phyloP scores from a whole-genome alignment of 2,797 vertebrate species.

The Huso huso region DNA sequence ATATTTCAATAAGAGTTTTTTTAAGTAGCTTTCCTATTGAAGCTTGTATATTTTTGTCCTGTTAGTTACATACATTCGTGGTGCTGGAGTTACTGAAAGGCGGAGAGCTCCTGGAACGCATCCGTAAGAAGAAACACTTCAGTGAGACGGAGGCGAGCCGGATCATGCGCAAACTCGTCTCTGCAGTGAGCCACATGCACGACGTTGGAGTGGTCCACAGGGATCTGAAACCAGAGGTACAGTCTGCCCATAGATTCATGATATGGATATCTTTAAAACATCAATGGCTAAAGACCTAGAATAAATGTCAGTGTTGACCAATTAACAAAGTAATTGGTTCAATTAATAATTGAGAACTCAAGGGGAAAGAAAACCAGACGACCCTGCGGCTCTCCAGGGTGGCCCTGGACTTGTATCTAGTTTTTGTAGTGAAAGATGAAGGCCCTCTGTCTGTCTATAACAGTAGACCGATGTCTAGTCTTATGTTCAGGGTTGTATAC shows the following conservation, averaged over 20 bases:
- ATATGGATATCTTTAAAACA: background rate
- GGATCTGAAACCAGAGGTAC: conserved; percentile 95
- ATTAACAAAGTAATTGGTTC: no score
- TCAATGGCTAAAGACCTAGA: background rate
- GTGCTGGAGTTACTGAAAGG: conserved; percentile 91
- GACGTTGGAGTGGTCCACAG: conserved; percentile 94
- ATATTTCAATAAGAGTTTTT: no score
- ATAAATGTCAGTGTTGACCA: background rate
- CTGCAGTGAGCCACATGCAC: conserved; percentile 97
- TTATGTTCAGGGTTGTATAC: no score
- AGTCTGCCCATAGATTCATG: background rate
- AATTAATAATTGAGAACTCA: no score
- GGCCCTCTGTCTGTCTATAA: no score
- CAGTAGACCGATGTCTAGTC: no score
- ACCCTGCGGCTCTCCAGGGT: no score
- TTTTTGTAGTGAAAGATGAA: no score
- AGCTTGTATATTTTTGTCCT: conserved; percentile 11
- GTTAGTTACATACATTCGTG: conserved; percentile 88
- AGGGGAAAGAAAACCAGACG: no score
- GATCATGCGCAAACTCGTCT: conserved; percentile 92
- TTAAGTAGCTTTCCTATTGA: no score
- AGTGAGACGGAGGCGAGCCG: conserved; percentile 93
- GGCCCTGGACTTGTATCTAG: no score
- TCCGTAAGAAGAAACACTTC: conserved; percentile 88
- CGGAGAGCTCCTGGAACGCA: conserved; percentile 90